Base-by-base conservation (phyloP, 2,113 vertebrate species). In the Stigmatopora nigra region DNA sequence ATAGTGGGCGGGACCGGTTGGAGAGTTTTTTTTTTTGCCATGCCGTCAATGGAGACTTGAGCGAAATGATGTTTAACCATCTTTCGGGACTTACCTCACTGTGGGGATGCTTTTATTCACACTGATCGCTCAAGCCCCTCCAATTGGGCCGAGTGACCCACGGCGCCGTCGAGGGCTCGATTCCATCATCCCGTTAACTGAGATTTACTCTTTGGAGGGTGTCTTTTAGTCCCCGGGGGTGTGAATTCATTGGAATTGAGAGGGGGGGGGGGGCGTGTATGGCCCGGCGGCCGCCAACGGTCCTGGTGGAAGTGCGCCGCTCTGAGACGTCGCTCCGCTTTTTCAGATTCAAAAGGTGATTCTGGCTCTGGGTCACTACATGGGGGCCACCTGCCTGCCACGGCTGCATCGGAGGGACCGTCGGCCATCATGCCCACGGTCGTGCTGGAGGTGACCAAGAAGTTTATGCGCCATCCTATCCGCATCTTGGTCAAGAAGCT, bases 351-450 rank as follows among this genome's bases (percentile, higher is more conserved):
- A 88, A 76, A 89, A 89, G 51, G 88, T 89, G 38, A 86, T 89
- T 63, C 72, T 89, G 67, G 84, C 88, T 45, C 73, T 89, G 36
- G 88, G 88, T 19, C 86, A 89, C 79, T 88, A 89, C 72, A 84
- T 88, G 86, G 85, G 84, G 11, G 84, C 88, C n/a, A 71, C 77
- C 16, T 89, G 88, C 77, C 16, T 89, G 88, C 63, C 82, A 89
- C 19, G 86, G 85, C 61, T 89, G 88, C 41, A 89, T 89, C 1
- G 86, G 88, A 0, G 86, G 88, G 5, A 89, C 84, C 5, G 25
- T 99, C 97, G 9, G 97, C 97, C 65, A 98, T 96, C 4, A 98
- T 99, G 97, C 97, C 97, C 60, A 94, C 94, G 61, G 97, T 98
- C 83, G 96, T 99, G 75, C 87, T 99, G 89, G 97, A 99, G 84